A percentile compares a stretch with the other conserved stretches of the same genome.
phyloP scores from a whole-genome alignment of 2,797 vertebrate species.

The Galago senegalensis region DNA sequence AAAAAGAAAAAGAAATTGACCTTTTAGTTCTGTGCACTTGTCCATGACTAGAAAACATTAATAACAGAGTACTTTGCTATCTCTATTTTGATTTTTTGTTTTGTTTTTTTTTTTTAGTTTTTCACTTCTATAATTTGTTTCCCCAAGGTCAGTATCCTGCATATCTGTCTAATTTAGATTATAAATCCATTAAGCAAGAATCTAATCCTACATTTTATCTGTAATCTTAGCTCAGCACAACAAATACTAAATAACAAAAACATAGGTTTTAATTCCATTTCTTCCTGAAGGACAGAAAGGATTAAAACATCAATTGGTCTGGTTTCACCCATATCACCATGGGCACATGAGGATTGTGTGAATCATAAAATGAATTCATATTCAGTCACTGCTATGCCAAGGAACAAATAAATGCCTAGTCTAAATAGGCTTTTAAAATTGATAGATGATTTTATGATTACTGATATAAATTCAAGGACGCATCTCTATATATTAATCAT shows the following conservation, averaged over 20 bases:
- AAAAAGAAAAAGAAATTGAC: not conserved
- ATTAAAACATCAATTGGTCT: conserved; percentile 71
- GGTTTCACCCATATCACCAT: not conserved
- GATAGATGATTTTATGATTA: conserved; percentile 69
- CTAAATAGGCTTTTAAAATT: conserved; percentile 71
- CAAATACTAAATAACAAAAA: conserved; percentile 68
- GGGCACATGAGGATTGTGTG: conserved; percentile 50
- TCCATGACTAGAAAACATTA: not conserved
- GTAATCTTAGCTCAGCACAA: conserved; percentile 60
- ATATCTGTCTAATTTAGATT: conserved; percentile 70
- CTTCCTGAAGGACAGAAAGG: conserved; percentile 76
- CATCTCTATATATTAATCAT: conserved; percentile 62
- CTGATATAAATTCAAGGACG: conserved; percentile 67
- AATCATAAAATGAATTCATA: conserved; percentile 67
- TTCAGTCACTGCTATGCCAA: conserved; percentile 13
- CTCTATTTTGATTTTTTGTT: not conserved
- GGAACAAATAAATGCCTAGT: conserved; percentile 56
- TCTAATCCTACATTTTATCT: conserved; percentile 59
- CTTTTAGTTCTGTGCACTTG: not conserved
- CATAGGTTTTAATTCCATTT: conserved; percentile 71
- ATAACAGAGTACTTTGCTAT: not conserved
- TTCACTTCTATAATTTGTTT: conserved; percentile 6
- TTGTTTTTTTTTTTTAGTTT: not conserved
- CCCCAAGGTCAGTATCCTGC: conserved; percentile 62
- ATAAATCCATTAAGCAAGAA: conserved; percentile 67